Conservation (phyloP, 2,888 invertebrate species). For the Thereva nobilitata region DNA sequence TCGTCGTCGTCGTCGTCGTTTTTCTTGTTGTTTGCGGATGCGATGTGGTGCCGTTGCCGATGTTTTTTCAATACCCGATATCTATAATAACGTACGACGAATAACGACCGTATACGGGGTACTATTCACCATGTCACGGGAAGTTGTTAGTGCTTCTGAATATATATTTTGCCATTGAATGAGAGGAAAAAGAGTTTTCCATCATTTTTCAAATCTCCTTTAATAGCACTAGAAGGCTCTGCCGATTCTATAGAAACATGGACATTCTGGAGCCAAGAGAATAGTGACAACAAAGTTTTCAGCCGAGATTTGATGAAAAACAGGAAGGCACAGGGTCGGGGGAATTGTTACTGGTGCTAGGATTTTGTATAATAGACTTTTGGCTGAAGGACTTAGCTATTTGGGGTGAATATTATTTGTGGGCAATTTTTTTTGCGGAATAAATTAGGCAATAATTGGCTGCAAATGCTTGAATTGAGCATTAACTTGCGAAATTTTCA, state of each 20-base stretch:
- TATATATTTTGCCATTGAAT: not conserved
- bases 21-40: slow-evolving; percentile 12
- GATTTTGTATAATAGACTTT: too few relatives aligned
- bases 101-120: not conserved
- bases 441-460: too few relatives aligned
- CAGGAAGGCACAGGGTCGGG: too few relatives aligned
- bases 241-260: slow-evolving; percentile 12
- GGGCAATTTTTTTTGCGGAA: too few relatives aligned
- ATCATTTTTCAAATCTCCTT: slow-evolving; percentile 28
- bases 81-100: not conserved
- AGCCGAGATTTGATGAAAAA: too few relatives aligned
- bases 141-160: slow-evolving; percentile 23
- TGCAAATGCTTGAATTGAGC: too few relatives aligned
- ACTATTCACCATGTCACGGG: slow-evolving; percentile 5
- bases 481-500: too few relatives aligned
- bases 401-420: too few relatives aligned
- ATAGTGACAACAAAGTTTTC: too few relatives aligned
- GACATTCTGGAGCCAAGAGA: slow-evolving; percentile 23
- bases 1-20: slow-evolving; percentile 15
- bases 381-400: too few relatives aligned
- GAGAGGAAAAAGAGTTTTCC: slow-evolving; percentile 27
- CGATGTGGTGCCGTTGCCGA: slow-evolving; percentile 11
- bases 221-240: slow-evolving; percentile 14
- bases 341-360: too few relatives aligned
- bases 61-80: slow-evolving; percentile 1